phyloP scores from a whole-genome alignment of 35 echinoderm and acorn worm species.

The Eucidaris tribuloides region DNA sequence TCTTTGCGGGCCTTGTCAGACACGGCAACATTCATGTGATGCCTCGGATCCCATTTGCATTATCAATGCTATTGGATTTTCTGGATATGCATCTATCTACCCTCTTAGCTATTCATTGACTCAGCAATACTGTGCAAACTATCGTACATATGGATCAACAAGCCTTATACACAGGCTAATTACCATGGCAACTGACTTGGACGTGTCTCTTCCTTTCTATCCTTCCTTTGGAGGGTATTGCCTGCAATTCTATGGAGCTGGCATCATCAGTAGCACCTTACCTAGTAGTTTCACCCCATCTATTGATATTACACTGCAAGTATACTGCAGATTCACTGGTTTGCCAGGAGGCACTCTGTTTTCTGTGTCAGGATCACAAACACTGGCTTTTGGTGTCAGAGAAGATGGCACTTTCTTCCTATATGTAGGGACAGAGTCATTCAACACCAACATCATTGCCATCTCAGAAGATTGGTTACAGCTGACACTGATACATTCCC shows the following conservation, averaged over 20 bases:
- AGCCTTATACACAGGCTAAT: constrained; percentile 43
- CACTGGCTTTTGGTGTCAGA: constrained; percentile 58
- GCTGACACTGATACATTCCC: constrained; percentile 57
- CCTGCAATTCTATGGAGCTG: constrained; percentile 53
- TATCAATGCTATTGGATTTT: constrained; percentile 51
- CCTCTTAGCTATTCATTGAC: constrained; percentile 34
- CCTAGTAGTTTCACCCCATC: constrained; percentile 2
- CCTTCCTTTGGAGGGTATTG: constrained; percentile 48
- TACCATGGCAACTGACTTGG: background rate
- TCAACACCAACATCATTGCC: constrained; percentile 41
- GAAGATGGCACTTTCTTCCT: constrained; percentile 37
- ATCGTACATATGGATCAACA: background rate
- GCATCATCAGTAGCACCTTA: constrained; percentile 44
- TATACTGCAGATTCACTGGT: constrained; percentile 44
- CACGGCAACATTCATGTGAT: constrained; percentile 25
- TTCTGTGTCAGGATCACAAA: constrained; percentile 36
- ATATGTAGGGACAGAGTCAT: constrained; percentile 28
- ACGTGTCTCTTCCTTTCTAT: constrained; percentile 5
- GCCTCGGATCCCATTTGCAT: constrained; percentile 50
- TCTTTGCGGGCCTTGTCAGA: constrained; percentile 73
- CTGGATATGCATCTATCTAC: constrained; percentile 30
- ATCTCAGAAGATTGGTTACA: constrained; percentile 55
- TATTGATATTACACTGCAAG: constrained; percentile 40
- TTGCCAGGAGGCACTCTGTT: constrained; percentile 48
- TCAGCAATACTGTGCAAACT: constrained; percentile 40